Base-by-base conservation (phyloP, 2,888 invertebrate species). In the Torymus tubicola region DNA sequence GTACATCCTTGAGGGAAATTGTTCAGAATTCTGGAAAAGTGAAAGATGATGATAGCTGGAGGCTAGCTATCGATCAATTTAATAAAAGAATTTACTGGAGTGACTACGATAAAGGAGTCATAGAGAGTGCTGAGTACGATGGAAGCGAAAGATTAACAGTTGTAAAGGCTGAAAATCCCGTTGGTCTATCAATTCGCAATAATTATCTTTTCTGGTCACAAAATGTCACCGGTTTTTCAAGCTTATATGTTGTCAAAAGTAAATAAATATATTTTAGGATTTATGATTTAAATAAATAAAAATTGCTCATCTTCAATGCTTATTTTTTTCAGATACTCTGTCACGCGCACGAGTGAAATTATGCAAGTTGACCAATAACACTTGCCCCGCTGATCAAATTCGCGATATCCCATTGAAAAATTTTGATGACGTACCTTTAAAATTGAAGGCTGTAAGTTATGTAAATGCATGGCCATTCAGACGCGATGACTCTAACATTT, bases 61-160 rank as follows among this genome's bases (percentile, higher is more conserved):
- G 50, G 16, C 14, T 50, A n/a, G 42, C 42, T 11, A 13, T 64
- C 11, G 64, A 64, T 16, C 64, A 16, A 12, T 42, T n/a, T 16
- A 64, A 5, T n/a, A 64, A 21, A 64, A 64, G 64, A 64, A n/a
- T 64, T n/a, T 64, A 64, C 24, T 64, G 64, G 64, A 42, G 11
- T 16, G 42, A 64, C 11, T 42, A 11, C 21, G 64, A 64, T n/a
- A 64, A 64, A 50, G 42, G n/a, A 50, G n/a, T 64, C n/a, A 50
- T 64, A 13, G 64, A 64, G 42, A 64, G 64, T 11, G 64, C 42
- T n/a, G 64, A 64, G 10, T 64, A 64, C 64, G n/a, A 64, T 50
- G 64, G 64, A 1, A 64, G 42, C 24, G 50, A 64, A n/a, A 42
- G 64, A 13, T 10, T 50, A 16, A 42, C n/a, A 14, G 64, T 64